A percentile compares a stretch with the other conserved stretches of the same genome.
phyloP scores from a whole-genome alignment of 1,140 invertebrate genomes.

The Leptoteleia sp. region DNA sequence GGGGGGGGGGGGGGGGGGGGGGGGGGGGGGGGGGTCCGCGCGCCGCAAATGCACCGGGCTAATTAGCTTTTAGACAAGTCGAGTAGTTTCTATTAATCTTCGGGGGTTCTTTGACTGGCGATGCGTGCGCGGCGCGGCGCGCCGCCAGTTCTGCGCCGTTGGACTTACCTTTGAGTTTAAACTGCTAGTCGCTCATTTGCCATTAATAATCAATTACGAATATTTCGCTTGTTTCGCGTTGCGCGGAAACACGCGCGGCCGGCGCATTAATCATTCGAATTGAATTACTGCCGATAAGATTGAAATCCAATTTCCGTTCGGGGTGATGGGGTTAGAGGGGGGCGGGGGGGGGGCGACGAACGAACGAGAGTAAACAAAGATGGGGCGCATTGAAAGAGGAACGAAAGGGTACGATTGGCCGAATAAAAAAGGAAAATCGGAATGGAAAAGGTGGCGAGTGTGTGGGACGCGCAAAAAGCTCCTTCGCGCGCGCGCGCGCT shows the following conservation, averaged over 20 bases:
- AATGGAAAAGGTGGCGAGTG: conserved; percentile 44
- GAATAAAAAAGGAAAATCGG: conserved; percentile 33
- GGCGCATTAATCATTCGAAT: conserved; percentile 42
- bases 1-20: too few relatives aligned
- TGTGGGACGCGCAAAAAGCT: conserved; percentile 21
- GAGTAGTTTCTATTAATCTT: too few relatives aligned
- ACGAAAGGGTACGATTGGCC: conserved; percentile 26
- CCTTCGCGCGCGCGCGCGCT: not conserved
- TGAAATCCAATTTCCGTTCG: not conserved
- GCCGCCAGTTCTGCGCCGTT: too few relatives aligned
- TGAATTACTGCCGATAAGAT: conserved; percentile 20
- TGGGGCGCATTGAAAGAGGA: too few relatives aligned
- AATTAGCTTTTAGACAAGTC: too few relatives aligned
- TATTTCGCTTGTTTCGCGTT: conserved; percentile 37
- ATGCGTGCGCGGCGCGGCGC: too few relatives aligned
- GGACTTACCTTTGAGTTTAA: conserved; percentile 25
- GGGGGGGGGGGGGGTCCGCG: too few relatives aligned
- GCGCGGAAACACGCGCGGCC: conserved; percentile 12
- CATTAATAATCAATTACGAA: conserved; percentile 46
- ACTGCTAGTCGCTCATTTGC: conserved; percentile 3
- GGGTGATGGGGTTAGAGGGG: too few relatives aligned
- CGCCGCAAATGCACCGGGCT: too few relatives aligned
- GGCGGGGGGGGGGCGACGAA: too few relatives aligned
- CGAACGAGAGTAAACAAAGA: too few relatives aligned
- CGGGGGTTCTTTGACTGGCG: too few relatives aligned